A percentile compares a stretch with the other conserved stretches of the same genome.
phyloP scores from a whole-genome alignment of 2,797 vertebrate genomes.

The Molossus molossus region DNA sequence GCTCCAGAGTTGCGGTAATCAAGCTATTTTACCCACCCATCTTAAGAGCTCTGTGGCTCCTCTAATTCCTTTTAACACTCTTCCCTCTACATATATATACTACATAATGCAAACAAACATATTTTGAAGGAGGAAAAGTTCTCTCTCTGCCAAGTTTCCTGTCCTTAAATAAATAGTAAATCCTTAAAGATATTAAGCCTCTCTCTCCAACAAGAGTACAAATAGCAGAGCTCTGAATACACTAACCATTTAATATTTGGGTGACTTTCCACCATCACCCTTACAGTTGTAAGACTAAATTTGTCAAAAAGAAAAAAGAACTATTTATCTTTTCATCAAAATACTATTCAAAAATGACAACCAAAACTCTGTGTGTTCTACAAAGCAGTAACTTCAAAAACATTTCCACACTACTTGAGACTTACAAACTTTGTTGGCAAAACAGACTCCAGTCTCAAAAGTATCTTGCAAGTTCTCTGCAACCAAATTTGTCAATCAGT shows the following conservation, averaged over 20 bases:
- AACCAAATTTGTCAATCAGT: conserved; percentile 37
- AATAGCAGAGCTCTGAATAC: conserved; percentile 43
- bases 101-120: conserved; percentile 50
- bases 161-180: conserved; percentile 33
- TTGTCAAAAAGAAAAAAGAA: neutral
- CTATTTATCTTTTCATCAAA: conserved; percentile 21
- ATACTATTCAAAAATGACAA: conserved; percentile 22
- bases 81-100: neutral
- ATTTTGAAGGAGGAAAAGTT: conserved; percentile 56
- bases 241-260: conserved; percentile 10
- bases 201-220: conserved; percentile 11
- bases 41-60: neutral
- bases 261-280: neutral
- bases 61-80: conserved; percentile 48
- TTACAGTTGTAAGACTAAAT: neutral
- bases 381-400: conserved; percentile 51
- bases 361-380: conserved; percentile 3
- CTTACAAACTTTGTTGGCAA: conserved; percentile 3
- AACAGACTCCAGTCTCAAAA: conserved; percentile 59
- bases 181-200: neutral
- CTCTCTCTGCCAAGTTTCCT: conserved; percentile 48
- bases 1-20: neutral
- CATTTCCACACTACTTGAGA: neutral
- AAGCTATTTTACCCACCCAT: neutral
- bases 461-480: conserved; percentile 1